phyloP scores from a whole-genome alignment of 1,140 invertebrate species.

The Hylyphantes graminicola region DNA sequence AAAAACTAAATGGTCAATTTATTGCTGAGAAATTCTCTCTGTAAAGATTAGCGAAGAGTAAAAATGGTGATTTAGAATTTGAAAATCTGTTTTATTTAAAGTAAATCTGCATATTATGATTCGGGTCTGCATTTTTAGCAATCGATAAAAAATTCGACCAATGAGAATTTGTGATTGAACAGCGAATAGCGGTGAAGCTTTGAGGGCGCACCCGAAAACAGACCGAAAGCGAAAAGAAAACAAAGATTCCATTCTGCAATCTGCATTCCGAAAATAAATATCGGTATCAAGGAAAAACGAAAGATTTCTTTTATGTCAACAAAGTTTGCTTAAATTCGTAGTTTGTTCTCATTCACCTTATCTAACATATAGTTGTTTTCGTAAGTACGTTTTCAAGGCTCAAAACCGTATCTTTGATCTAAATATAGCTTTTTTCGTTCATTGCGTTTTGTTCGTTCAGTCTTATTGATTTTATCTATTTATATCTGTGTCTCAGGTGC shows the following conservation, averaged over 20 bases:
- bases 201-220: conserved; percentile 23
- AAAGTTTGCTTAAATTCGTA: conserved; percentile 5
- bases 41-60: too few species aligned
- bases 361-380: not conserved
- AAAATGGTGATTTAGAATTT: too few species aligned
- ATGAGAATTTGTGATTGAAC: not conserved
- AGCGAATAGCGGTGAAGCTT: conserved; percentile 6
- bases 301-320: not conserved
- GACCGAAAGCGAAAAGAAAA: not conserved
- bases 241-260: not conserved
- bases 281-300: not conserved
- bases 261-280: conserved; percentile 10
- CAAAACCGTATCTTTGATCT: not conserved
- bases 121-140: not conserved
- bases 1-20: too few species aligned
- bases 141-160: too few species aligned
- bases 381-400: not conserved
- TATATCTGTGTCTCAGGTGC: not conserved
- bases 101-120: too few species aligned
- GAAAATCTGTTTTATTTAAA: too few species aligned
- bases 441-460: not conserved
- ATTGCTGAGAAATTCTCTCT: too few species aligned
- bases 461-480: not conserved
- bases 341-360: not conserved
- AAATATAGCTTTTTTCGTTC: not conserved